phyloP scores from a whole-genome alignment of 2,888 invertebrate genomes.

The Chrysolina haemoptera region DNA sequence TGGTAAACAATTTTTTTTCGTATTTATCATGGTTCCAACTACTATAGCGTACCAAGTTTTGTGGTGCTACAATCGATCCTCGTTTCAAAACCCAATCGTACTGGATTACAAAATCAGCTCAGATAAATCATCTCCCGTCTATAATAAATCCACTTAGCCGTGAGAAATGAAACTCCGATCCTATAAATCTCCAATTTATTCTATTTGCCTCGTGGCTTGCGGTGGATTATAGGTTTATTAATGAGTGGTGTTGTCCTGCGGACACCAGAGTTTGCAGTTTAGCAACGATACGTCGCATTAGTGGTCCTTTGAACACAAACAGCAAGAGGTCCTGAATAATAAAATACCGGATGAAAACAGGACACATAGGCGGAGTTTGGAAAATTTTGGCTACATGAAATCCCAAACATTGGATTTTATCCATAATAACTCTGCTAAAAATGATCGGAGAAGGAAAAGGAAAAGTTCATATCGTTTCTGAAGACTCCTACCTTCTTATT shows the following conservation, averaged over 20 bases:
- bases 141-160: conserved; percentile 37
- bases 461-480: no score
- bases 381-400: background rate
- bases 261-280: conserved; percentile 38
- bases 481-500: no score
- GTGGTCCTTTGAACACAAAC: conserved; percentile 52
- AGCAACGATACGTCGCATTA: conserved; percentile 52
- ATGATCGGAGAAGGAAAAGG: no score
- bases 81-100: no score
- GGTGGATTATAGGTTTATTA: conserved; percentile 45
- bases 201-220: conserved; percentile 41
- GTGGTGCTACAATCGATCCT: no score
- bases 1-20: no score
- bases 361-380: background rate
- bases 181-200: conserved; percentile 44
- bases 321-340: conserved; percentile 53
- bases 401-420: background rate
- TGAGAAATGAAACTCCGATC: conserved; percentile 31
- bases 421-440: no score
- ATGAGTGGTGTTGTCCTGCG: conserved; percentile 45
- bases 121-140: background rate
- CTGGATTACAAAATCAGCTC: background rate
- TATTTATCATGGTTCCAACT: no score
- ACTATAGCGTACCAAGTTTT: no score
- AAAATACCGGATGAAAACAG: conserved; percentile 18